Conservation (phyloP, 2,113 vertebrate genomes). For the Embiotoca jacksoni region DNA sequence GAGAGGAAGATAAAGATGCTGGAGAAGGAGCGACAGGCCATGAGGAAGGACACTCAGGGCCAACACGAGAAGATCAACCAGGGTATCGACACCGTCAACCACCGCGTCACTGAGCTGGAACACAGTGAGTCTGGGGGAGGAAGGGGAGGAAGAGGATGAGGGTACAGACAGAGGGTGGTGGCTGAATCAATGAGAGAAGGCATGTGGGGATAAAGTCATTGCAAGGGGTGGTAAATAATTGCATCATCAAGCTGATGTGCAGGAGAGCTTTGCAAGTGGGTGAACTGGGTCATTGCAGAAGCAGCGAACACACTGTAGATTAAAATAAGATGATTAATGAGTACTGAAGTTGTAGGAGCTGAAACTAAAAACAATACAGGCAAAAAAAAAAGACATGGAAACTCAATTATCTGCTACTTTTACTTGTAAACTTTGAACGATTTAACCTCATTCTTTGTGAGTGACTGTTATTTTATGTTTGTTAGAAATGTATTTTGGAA, state of each 20-base stretch:
- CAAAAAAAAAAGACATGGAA: neutral
- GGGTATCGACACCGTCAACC: constrained; percentile 89
- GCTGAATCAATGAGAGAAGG: constrained; percentile 4
- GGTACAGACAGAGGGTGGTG: neutral
- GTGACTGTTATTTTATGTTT: neutral
- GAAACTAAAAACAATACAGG: neutral
- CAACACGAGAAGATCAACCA: constrained; percentile 91
- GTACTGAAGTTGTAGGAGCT: constrained; percentile 12
- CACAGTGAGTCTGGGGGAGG: constrained; percentile 86
- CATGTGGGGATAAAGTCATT: constrained; percentile 5
- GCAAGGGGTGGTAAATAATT: constrained; percentile 3
- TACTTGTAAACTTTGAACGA: neutral
- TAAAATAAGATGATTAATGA: constrained; percentile 54
- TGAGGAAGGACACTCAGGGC: constrained; percentile 85
- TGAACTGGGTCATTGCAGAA: constrained; percentile 49
- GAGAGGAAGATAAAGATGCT: constrained; percentile 93
- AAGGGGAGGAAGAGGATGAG: neutral
- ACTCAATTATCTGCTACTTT: neutral
- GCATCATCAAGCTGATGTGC: constrained; percentile 4
- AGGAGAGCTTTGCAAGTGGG: constrained; percentile 17
- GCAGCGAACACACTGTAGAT: constrained; percentile 36
- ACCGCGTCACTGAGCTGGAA: constrained; percentile 90
- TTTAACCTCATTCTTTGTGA: neutral
- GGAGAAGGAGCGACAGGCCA: constrained; percentile 91
- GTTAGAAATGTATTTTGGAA: neutral